Conservation (phyloP, 2,797 vertebrate species). For the Poliocrania exsul region DNA sequence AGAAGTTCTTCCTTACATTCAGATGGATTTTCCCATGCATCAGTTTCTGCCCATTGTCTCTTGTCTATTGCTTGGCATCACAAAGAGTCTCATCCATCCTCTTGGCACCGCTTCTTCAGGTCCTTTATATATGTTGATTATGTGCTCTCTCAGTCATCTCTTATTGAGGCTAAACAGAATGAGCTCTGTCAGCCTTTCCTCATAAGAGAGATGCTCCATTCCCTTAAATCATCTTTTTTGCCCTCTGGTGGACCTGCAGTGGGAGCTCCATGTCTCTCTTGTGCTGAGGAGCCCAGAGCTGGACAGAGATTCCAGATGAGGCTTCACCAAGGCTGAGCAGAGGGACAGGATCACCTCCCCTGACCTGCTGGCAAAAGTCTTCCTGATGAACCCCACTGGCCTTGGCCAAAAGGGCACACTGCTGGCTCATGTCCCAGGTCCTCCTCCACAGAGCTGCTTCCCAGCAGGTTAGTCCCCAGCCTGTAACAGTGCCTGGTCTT, state of each 20-base stretch:
- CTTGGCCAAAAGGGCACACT: not conserved
- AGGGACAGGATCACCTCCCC: not conserved
- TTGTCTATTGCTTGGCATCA: accelerated
- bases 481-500: not conserved
- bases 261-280: not conserved
- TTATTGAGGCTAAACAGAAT: accelerated
- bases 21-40: not conserved
- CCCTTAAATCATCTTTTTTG: not conserved
- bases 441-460: not conserved
- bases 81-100: accelerated
- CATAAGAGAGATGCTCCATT: accelerated
- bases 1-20: not conserved
- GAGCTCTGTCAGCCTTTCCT: not conserved
- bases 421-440: not conserved
- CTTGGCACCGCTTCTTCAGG: not conserved
- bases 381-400: not conserved
- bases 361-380: not conserved
- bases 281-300: not conserved
- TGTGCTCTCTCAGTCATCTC: accelerated
- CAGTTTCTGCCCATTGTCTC: accelerated
- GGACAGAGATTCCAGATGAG: not conserved
- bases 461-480: not conserved
- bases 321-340: not conserved
- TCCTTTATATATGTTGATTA: not conserved
- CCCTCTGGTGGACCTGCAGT: not conserved